Evolutionary conservation across 2,888 invertebrate species (phyloP).

Genomic region (Amiota mariae): DNA sequence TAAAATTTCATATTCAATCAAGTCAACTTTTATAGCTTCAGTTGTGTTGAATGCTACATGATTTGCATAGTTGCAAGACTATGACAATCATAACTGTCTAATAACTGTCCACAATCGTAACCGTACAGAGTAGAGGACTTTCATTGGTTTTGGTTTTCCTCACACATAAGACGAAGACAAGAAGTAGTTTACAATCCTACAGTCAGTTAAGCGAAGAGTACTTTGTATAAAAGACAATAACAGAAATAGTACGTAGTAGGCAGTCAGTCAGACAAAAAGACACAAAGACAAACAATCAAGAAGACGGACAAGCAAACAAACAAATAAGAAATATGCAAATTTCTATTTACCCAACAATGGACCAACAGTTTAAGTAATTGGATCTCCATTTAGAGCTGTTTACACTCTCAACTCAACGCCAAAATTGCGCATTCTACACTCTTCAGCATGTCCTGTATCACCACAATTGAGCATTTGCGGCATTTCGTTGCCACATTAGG

Average conservation of each 20-base stretch:
- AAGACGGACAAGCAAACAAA: conserved; percentile 48
- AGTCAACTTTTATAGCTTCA: too few relatives aligned
- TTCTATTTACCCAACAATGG: conserved; percentile 70
- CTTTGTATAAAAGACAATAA: too few relatives aligned
- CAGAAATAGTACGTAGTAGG: too few relatives aligned
- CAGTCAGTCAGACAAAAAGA: not conserved
- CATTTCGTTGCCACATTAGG: conserved; percentile 60
- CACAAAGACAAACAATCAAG: conserved; percentile 12
- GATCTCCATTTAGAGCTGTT: conserved; percentile 73
- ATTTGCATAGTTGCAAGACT: too few relatives aligned
- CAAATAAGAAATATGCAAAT: conserved; percentile 72
- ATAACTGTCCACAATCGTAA: conserved; percentile 15
- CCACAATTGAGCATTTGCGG: conserved; percentile 62
- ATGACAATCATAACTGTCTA: conserved; percentile 1
- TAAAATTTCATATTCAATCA: too few relatives aligned
- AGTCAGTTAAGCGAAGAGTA: too few relatives aligned
- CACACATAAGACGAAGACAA: not conserved
- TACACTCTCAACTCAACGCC: conserved; percentile 58
- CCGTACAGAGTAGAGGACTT: not conserved
- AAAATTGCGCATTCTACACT: conserved; percentile 29
- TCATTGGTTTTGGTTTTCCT: not conserved
- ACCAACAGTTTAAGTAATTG: conserved; percentile 74
- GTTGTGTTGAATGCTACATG: too few relatives aligned
- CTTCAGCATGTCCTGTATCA: conserved; percentile 65
- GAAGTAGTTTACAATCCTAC: not conserved